These are phyloP conservation scores for Meghimatium bilineatum DNA, from an alignment of 2,888 invertebrate species.

Conservation along the genomic window DNA sequence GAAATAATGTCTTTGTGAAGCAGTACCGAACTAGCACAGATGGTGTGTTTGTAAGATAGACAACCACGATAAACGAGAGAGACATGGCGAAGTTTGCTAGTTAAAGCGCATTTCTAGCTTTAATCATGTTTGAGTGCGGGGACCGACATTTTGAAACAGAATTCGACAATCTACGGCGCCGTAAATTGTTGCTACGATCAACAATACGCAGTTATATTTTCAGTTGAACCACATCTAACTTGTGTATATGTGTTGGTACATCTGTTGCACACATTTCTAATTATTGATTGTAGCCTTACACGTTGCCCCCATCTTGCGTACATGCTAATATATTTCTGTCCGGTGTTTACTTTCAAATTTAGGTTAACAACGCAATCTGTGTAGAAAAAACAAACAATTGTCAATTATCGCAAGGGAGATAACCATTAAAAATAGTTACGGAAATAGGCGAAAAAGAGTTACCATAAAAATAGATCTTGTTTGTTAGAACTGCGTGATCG, in stretches of 20 bases:
- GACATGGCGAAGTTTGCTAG: slow-evolving; percentile 21
- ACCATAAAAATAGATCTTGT: slow-evolving; percentile 5
- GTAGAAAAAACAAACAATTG: not conserved
- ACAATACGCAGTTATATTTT: no score
- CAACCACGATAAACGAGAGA: not conserved
- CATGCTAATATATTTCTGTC: not conserved
- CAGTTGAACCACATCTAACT: not conserved
- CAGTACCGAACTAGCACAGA: not conserved
- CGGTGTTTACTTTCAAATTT: slow-evolving; percentile 31
- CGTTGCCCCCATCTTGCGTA: not conserved
- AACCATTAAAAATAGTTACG: not conserved
- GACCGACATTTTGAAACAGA: not conserved
- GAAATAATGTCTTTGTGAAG: not conserved
- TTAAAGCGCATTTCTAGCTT: not conserved
- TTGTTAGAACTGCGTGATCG: no score
- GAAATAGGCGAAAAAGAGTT: slow-evolving; percentile 11
- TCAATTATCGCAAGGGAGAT: slow-evolving; percentile 14
- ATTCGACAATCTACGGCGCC: slow-evolving; percentile 34
- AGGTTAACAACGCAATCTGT: slow-evolving; percentile 11
- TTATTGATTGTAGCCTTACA: not conserved
- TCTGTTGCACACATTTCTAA: not conserved
- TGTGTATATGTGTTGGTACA: not conserved
- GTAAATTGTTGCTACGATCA: slow-evolving; percentile 2
- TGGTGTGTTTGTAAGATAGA: not conserved
- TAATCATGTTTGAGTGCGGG: not conserved